Base-by-base conservation (phyloP, 2,888 invertebrate species). In the Phytoseiulus persimilis region DNA sequence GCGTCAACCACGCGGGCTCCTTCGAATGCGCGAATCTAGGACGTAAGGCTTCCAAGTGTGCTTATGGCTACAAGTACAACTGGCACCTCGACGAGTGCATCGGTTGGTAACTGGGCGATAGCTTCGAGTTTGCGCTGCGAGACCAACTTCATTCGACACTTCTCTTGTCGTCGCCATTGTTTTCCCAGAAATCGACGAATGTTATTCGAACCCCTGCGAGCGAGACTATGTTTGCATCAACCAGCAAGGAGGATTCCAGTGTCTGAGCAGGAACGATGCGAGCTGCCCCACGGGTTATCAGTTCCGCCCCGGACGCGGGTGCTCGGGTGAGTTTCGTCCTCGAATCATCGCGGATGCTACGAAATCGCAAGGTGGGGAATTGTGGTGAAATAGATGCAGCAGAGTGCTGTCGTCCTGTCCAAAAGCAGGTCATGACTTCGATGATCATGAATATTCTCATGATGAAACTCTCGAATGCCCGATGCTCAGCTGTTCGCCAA, bases 1-100 rank as follows among this genome's bases (percentile, higher is more conserved):
- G 92, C 90, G 92, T 92, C 11, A 92, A 92, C 89, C 92, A 92
- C 39, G 91, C 91, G n/a, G 91, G 90, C 65, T 91, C 91, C 11
- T 92, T 91, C 90, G 91, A 92, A 18, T 92, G 92, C 90, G 87
- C 33, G 28, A n/a, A 87, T n/a, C 45, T 33, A 23, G 87, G n/a
- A 32, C 31, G 87, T 11, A 32, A n/a, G 6, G 9, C 87, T n/a
- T 11, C 33, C 6, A 39, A 33, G 11, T 87, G 87, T 33, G 28
- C 33, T 32, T n/a, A 28, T n/a, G 87, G 87, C 28, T 87, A 87
- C 45, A 33, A 33, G 11, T 87, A 39, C 33, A 87, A 87, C 33
- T 87, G 87, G 87, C 87, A 87, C 33, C 87, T 87, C 45, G 32
- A 33, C 45, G 87, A 87, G 31, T 87, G 87, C 23, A 28, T 87